phyloP scores from a whole-genome alignment of 1,140 invertebrate genomes.

The Brachionus angularis region DNA sequence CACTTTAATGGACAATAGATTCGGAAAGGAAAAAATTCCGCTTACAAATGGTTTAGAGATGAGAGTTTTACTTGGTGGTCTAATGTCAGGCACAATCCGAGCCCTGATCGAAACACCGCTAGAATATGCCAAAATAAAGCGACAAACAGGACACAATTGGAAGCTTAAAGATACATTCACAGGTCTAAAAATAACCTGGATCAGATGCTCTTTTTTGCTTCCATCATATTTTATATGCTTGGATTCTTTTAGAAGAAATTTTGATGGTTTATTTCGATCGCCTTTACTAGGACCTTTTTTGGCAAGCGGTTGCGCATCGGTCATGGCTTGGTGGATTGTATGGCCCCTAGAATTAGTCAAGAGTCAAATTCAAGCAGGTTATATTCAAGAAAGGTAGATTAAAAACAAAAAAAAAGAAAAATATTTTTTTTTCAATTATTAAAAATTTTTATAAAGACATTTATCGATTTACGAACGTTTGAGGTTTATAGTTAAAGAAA shows the following conservation, averaged over 20 bases:
- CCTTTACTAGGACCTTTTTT: constrained; percentile 53
- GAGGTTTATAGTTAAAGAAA: constrained; percentile 48
- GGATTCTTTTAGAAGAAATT: constrained; percentile 50
- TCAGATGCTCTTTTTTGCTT: constrained; percentile 50
- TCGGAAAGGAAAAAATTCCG: constrained; percentile 49
- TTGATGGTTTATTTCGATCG: constrained; percentile 51
- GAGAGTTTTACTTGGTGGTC: constrained; percentile 50
- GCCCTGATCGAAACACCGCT: constrained; percentile 54
- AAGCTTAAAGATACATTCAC: constrained; percentile 50
- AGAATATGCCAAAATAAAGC: constrained; percentile 53
- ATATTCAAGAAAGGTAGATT: constrained; percentile 48
- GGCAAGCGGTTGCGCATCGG: constrained; percentile 51
- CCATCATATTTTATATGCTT: constrained; percentile 51
- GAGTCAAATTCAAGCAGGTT: constrained; percentile 52
- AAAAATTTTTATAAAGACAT: constrained; percentile 46
- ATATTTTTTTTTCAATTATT: no score
- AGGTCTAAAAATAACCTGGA: constrained; percentile 52
- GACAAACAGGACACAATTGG: constrained; percentile 51
- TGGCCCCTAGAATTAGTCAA: constrained; percentile 55
- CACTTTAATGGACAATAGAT: constrained; percentile 48
- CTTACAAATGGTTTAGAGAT: constrained; percentile 50
- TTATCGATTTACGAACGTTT: constrained; percentile 49
- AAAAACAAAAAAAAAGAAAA: not conserved
- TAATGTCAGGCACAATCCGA: constrained; percentile 49
- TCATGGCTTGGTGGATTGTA: constrained; percentile 54